Evolutionary conservation across 2,113 vertebrate genomes (phyloP).

Genomic region (Corvus moneduloides): DNA sequence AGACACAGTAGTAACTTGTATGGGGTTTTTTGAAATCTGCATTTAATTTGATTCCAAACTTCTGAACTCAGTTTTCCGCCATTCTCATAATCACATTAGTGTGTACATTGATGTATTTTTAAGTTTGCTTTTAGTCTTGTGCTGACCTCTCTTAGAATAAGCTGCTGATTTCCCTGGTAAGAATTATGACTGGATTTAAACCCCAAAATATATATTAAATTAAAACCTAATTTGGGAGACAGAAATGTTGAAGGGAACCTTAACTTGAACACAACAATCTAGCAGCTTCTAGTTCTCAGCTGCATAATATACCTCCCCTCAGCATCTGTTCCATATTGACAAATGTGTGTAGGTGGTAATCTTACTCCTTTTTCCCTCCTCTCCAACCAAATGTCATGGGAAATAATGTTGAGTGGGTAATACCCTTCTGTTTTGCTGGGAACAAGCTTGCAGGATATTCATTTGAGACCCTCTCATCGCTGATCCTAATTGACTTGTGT

Average conservation of each 20-base stretch:
- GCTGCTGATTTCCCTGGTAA: neutral
- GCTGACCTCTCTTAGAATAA: neutral
- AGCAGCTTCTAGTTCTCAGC: slow-evolving; percentile 39
- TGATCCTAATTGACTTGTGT: slow-evolving; percentile 40
- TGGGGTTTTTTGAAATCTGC: neutral
- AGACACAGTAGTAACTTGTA: neutral
- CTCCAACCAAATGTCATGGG: slow-evolving; percentile 61
- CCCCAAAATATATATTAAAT: neutral
- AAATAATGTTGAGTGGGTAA: slow-evolving; percentile 55
- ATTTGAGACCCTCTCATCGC: slow-evolving; percentile 21
- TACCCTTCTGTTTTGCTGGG: slow-evolving; percentile 54
- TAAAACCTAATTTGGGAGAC: neutral
- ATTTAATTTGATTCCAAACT: neutral
- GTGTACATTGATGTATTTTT: neutral
- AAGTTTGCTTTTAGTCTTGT: neutral
- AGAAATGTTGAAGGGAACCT: slow-evolving; percentile 13
- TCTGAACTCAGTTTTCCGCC: neutral
- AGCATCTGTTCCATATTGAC: slow-evolving; percentile 52
- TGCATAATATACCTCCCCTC: slow-evolving; percentile 39
- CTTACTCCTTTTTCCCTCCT: neutral
- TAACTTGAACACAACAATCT: slow-evolving; percentile 17
- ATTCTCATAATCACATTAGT: neutral
- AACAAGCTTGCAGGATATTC: slow-evolving; percentile 30
- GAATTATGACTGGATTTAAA: neutral
- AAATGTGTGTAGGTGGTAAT: slow-evolving; percentile 55